A percentile compares a stretch with the other conserved stretches of the same genome.
Conservation (phyloP, 2,888 invertebrate genomes). For the Coleophora deauratella region DNA sequence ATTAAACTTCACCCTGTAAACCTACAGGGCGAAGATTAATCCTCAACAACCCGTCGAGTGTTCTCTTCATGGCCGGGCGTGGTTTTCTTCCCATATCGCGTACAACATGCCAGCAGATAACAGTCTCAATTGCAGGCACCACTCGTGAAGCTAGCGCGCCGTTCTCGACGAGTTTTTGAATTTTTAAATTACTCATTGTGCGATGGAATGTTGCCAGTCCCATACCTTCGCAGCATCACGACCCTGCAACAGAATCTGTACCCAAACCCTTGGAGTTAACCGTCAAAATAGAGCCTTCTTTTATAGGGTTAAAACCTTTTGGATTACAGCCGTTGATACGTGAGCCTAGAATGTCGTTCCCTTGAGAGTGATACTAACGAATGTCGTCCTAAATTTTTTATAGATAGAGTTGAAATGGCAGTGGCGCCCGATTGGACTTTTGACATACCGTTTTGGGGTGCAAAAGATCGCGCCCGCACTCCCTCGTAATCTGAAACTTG, state of each 20-base stretch:
- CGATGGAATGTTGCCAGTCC: conserved; percentile 65
- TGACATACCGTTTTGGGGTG: conserved; percentile 40
- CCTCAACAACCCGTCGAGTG: too few species aligned
- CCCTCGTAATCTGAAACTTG: conserved; percentile 54
- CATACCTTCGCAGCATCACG: conserved; percentile 33
- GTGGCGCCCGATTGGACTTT: conserved; percentile 39
- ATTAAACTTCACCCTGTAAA: too few species aligned
- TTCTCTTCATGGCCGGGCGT: too few species aligned
- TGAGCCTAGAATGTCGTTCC: conserved; percentile 60
- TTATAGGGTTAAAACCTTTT: conserved; percentile 31
- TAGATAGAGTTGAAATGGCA: conserved; percentile 60
- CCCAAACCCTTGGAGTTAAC: conserved; percentile 46
- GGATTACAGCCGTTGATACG: conserved; percentile 29
- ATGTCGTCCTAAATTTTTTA: conserved; percentile 68
- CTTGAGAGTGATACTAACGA: conserved; percentile 60
- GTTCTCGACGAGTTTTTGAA: conserved; percentile 70
- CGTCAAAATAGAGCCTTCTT: conserved; percentile 40
- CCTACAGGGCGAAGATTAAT: too few species aligned
- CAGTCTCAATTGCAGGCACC: conserved; percentile 65
- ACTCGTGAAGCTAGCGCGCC: conserved; percentile 57
- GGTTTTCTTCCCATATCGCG: too few species aligned
- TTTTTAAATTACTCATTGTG: conserved; percentile 76
- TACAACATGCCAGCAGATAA: conserved; percentile 52
- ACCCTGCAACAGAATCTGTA: conserved; percentile 45
- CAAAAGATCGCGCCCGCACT: conserved; percentile 41